A percentile compares a stretch with the other conserved stretches of the same genome.
These are phyloP conservation scores for Armadillidium nasatum DNA, from an alignment of 1,140 invertebrate genomes.

Conservation along the genomic window DNA sequence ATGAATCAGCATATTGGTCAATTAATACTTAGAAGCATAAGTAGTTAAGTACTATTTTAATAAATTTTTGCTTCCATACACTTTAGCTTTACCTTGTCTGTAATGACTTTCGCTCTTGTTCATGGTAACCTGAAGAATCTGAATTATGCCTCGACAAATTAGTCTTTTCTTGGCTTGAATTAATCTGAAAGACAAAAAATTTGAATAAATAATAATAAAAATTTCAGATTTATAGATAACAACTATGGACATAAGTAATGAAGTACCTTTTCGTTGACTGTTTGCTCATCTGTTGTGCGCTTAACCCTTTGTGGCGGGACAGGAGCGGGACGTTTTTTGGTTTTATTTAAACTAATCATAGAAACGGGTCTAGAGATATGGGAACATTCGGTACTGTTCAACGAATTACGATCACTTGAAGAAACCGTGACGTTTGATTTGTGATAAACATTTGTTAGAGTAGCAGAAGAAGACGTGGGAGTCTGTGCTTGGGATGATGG, in stretches of 20 bases:
- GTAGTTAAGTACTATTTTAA: too few relatives aligned
- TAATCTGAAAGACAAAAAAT: too few relatives aligned
- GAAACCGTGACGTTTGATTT: background rate
- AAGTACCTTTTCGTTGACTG: too few relatives aligned
- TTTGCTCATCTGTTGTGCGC: too few relatives aligned
- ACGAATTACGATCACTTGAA: background rate
- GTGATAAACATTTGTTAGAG: background rate
- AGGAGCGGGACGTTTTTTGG: conserved; percentile 46
- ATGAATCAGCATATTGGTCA: too few relatives aligned
- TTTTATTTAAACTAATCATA: conserved; percentile 44
- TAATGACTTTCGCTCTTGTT: background rate
- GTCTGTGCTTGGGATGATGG: background rate
- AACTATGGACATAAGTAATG: too few relatives aligned
- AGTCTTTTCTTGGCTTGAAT: conserved; percentile 20
- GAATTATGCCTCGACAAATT: conserved; percentile 48
- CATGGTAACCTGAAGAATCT: conserved; percentile 45
- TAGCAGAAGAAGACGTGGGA: background rate
- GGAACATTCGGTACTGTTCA: background rate
- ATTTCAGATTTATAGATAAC: too few relatives aligned
- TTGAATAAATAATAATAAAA: too few relatives aligned
- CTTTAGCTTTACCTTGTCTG: background rate
- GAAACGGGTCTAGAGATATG: conserved; percentile 32
- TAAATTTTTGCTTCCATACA: too few relatives aligned
- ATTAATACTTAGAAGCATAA: too few relatives aligned
- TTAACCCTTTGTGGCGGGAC: conserved; percentile 17